Evolutionary conservation across 2,797 vertebrate genomes (phyloP).

Genomic region (Lophotriccus pileatus): DNA sequence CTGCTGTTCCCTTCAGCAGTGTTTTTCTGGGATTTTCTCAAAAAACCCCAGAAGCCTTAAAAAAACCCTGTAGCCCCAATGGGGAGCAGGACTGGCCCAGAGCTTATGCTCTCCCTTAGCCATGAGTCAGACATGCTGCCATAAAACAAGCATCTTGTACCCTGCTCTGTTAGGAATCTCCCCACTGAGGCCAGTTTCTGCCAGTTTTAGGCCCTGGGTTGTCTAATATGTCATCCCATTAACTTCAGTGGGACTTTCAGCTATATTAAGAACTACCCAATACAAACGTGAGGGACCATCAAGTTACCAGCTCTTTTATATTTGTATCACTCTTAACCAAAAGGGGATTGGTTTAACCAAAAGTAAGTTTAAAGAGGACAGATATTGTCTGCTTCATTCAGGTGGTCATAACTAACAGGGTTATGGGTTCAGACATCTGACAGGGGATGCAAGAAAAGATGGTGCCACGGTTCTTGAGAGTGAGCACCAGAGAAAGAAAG

Average conservation of each 20-base stretch:
- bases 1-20: not conserved
- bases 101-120: not conserved
- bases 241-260: not conserved
- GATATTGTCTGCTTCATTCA: not conserved
- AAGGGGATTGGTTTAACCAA: not conserved
- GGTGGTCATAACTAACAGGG: not conserved
- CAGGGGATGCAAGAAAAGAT: not conserved
- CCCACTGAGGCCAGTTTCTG: not conserved
- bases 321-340: not conserved
- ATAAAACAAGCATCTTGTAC: not conserved
- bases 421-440: not conserved
- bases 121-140: not conserved
- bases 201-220: not conserved
- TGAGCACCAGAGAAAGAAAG: not conserved
- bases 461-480: not conserved
- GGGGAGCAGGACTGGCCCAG: not conserved
- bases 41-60: too few relatives aligned
- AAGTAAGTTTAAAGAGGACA: not conserved
- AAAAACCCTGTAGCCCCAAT: not conserved
- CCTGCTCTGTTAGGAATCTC: not conserved
- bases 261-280: too few relatives aligned
- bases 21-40: not conserved
- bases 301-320: not conserved
- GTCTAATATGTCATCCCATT: not conserved
- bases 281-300: not conserved